A percentile compares a stretch with the other conserved stretches of the same genome.
phyloP scores from a whole-genome alignment of 2,888 invertebrate genomes.

The Epicampocera succincta region DNA sequence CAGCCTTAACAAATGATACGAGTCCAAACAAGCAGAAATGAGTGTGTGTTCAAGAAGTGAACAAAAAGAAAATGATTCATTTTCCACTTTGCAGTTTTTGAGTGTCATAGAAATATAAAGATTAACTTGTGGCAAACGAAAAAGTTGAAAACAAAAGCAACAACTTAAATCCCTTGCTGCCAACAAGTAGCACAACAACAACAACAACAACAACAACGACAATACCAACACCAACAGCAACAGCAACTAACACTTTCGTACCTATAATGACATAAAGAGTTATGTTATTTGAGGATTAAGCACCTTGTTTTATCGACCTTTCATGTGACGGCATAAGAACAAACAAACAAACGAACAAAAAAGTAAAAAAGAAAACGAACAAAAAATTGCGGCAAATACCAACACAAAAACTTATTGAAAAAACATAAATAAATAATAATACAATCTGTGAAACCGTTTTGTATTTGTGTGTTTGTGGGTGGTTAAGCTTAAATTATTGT shows the following conservation, averaged over 20 bases:
- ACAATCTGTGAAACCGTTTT: constrained; percentile 20
- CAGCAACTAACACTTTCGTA: background rate
- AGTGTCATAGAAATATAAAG: constrained; percentile 47
- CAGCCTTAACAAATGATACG: no score
- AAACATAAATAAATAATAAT: constrained; percentile 38
- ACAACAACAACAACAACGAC: background rate
- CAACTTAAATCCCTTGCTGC: constrained; percentile 6
- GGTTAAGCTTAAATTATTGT: background rate
- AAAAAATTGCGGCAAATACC: background rate
- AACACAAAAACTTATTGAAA: background rate
- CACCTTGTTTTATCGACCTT: constrained; percentile 38
- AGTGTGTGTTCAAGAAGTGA: no score
- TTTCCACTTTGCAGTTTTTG: background rate
- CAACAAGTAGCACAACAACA: constrained; percentile 21
- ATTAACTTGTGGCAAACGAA: constrained; percentile 54
- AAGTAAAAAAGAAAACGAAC: no score
- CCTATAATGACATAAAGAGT: constrained; percentile 22
- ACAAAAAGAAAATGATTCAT: background rate
- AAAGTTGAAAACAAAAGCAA: constrained; percentile 1
- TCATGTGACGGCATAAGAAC: background rate
- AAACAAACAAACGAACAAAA: no score
- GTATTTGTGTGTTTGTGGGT: background rate
- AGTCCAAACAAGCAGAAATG: no score
- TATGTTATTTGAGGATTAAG: constrained; percentile 54
- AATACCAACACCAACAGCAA: background rate